A percentile compares a stretch with the other conserved stretches of the same genome.
phyloP scores from a whole-genome alignment of 2,113 vertebrate genomes.

The Panthera leo region DNA sequence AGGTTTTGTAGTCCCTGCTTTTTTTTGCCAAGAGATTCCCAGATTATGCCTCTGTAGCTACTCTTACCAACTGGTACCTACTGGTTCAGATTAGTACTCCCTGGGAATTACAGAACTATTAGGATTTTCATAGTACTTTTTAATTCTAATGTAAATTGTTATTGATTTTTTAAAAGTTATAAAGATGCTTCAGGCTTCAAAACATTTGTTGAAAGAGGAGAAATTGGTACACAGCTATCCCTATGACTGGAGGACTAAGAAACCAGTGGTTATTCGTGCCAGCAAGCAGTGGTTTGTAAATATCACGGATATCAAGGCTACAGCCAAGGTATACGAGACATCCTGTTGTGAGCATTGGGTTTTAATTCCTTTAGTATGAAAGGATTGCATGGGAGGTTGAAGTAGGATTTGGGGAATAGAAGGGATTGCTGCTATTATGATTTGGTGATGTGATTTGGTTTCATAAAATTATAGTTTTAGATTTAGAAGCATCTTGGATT shows the following conservation, averaged over 20 bases:
- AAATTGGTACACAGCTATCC: conserved; percentile 93
- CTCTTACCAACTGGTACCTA: background rate
- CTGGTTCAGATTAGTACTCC: background rate
- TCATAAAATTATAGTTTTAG: background rate
- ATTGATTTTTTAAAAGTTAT: conserved; percentile 81
- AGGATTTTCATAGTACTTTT: background rate
- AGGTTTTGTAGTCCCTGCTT: background rate
- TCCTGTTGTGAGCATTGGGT: background rate
- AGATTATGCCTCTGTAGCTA: background rate
- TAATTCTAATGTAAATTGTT: background rate
- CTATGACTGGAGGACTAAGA: conserved; percentile 97
- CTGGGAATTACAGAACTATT: background rate
- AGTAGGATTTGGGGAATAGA: background rate
- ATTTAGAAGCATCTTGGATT: background rate
- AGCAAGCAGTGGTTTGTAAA: conserved; percentile 99
- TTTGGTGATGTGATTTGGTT: background rate
- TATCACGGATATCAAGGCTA: conserved; percentile 89
- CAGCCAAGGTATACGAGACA: conserved; percentile 89
- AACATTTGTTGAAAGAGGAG: conserved; percentile 93
- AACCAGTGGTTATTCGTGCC: conserved; percentile 94
- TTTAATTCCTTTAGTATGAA: background rate
- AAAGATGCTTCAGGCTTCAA: conserved; percentile 89
- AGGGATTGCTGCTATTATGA: background rate
- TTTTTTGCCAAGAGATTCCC: background rate
- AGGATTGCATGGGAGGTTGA: background rate